Percentiles rank a stretch among this genome's conserved stretches.
Conservation (phyloP, 2,113 vertebrate species). For the Lagopus muta region DNA sequence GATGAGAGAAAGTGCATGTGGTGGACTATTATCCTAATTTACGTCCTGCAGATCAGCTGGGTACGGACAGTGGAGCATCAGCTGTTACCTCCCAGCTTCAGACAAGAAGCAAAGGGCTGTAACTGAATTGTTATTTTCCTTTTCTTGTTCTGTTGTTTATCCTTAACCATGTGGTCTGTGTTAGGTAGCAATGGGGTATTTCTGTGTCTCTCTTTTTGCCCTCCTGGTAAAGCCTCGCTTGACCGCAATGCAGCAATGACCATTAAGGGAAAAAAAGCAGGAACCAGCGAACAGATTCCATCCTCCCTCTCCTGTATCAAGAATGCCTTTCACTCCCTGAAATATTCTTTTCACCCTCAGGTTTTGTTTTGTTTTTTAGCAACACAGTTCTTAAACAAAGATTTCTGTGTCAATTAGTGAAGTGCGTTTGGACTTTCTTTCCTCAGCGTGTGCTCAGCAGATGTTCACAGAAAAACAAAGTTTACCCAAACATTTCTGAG, state of each 20-base stretch:
- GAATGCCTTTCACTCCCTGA: background rate
- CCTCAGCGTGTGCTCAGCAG: slow-evolving; percentile 66
- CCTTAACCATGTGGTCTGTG: background rate
- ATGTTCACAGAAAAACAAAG: slow-evolving; percentile 74
- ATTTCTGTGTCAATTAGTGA: slow-evolving; percentile 32
- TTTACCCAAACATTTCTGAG: slow-evolving; percentile 81
- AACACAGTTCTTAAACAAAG: background rate
- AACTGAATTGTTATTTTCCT: background rate
- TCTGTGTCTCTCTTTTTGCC: fast-evolving
- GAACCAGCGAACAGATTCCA: background rate
- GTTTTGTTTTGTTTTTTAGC: background rate
- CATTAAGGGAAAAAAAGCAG: background rate
- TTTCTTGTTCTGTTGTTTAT: background rate
- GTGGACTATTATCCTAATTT: slow-evolving; percentile 65
- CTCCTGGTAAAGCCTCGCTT: background rate
- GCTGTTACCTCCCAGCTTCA: background rate
- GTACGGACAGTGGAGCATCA: background rate
- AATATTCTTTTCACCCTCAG: background rate
- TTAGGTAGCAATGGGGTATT: fast-evolving
- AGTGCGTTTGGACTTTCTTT: slow-evolving; percentile 39
- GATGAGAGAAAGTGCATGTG: slow-evolving; percentile 34
- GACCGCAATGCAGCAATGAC: fast-evolving
- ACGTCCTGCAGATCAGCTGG: slow-evolving; percentile 12
- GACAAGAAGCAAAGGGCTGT: background rate
- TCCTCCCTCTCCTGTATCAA: background rate